These are phyloP conservation scores for Oophaga pumilio DNA, from an alignment of 2,113 vertebrate species.

Conservation along the genomic window DNA sequence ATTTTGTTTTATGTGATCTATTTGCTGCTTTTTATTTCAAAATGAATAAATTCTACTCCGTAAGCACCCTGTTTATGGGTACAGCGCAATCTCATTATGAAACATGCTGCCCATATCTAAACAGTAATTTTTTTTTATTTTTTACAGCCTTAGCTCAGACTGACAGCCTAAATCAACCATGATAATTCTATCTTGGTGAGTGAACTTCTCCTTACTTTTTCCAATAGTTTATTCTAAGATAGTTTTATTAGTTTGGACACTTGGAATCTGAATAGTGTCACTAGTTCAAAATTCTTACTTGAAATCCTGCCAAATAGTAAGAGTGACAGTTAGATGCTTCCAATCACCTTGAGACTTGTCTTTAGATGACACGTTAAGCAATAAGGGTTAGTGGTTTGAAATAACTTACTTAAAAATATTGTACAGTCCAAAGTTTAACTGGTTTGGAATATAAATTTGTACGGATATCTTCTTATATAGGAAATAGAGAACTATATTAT, in stretches of 20 bases:
- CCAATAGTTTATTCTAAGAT: neutral
- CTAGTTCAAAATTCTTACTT: neutral
- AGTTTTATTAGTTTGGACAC: neutral
- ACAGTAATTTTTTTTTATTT: neutral
- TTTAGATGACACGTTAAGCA: neutral
- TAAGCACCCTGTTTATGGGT: neutral
- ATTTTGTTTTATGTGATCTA: too few species aligned
- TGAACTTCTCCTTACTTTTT: neutral
- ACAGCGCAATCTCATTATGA: neutral
- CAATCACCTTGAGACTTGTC: neutral
- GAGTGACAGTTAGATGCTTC: neutral
- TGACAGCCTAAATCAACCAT: neutral
- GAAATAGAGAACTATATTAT: too few species aligned
- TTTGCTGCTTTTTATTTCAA: too few species aligned
- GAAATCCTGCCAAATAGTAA: neutral
- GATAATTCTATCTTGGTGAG: neutral
- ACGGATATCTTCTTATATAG: neutral
- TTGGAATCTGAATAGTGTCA: neutral
- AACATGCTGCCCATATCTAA: neutral
- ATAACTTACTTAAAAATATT: neutral
- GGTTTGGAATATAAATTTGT: neutral
- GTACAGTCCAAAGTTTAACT: neutral
- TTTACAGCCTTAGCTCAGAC: neutral
- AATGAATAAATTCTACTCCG: too few species aligned
- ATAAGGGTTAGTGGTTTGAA: neutral